phyloP scores from a whole-genome alignment of 1,140 invertebrate genomes.

The Notospermus geniculatus region DNA sequence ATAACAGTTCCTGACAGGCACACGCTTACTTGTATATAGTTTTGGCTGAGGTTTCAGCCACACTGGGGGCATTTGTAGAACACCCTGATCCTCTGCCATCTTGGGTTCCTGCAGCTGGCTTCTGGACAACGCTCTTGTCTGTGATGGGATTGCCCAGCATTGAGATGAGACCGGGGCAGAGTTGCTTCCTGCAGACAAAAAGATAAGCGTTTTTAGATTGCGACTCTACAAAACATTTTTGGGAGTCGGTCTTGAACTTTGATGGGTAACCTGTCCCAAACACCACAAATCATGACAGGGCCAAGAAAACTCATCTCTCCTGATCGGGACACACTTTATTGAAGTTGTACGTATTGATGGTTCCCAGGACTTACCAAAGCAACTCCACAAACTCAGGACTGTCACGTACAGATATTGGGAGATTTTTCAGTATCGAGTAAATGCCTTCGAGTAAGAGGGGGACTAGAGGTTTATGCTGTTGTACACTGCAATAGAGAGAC shows the following conservation, averaged over 20 bases:
- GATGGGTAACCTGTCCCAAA: no score
- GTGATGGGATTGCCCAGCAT: slow-evolving; percentile 78
- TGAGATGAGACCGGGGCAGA: slow-evolving; percentile 83
- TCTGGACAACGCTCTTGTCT: slow-evolving; percentile 67
- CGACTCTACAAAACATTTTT: no score
- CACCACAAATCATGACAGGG: no score
- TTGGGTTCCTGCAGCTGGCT: slow-evolving; percentile 43
- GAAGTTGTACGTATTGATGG: no score
- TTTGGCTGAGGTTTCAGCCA: slow-evolving; percentile 76
- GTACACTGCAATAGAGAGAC: slow-evolving; percentile 44
- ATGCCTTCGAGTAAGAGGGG: slow-evolving; percentile 81
- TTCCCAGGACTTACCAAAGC: slow-evolving; percentile 53
- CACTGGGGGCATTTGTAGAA: slow-evolving; percentile 68
- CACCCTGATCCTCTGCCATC: slow-evolving; percentile 71
- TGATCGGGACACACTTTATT: no score
- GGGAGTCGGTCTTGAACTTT: no score
- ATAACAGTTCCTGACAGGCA: slow-evolving; percentile 3
- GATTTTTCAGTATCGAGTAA: slow-evolving; percentile 76
- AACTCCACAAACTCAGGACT: slow-evolving; percentile 48
- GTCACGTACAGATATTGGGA: slow-evolving; percentile 51
- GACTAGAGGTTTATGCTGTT: slow-evolving; percentile 58
- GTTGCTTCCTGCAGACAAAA: slow-evolving; percentile 75
- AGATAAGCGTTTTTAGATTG: no score
- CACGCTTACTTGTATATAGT: slow-evolving; percentile 75
- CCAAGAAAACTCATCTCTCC: neutral